Evolutionary conservation across 2,113 vertebrate genomes (phyloP).

Genomic region (Ctenomys sociabilis): DNA sequence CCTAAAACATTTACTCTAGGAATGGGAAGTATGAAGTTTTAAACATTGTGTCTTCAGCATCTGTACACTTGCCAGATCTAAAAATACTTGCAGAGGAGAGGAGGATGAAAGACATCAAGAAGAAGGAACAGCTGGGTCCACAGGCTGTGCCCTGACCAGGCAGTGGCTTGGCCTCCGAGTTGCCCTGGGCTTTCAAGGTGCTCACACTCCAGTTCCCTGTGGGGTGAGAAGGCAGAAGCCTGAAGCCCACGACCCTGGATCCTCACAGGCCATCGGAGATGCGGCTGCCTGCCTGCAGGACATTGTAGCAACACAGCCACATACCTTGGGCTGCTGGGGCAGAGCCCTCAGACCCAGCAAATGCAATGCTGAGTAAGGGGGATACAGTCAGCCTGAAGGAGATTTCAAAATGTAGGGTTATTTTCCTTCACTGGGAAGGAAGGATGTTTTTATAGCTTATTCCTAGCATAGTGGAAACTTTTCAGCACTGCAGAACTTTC

Average conservation of each 20-base stretch:
- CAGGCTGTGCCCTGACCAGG: slow-evolving; percentile 50
- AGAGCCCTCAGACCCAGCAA: neutral
- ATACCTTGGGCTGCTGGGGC: neutral
- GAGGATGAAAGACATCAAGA: slow-evolving; percentile 64
- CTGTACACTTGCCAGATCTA: slow-evolving; percentile 16
- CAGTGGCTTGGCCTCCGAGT: slow-evolving; percentile 49
- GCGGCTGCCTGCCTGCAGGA: neutral
- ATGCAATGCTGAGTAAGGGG: neutral
- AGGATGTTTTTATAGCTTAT: neutral
- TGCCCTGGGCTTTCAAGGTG: slow-evolving; percentile 74
- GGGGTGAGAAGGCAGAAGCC: slow-evolving; percentile 68
- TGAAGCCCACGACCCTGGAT: slow-evolving; percentile 57
- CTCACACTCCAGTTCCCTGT: slow-evolving; percentile 70
- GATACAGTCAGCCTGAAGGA: neutral
- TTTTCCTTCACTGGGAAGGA: neutral
- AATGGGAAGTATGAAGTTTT: neutral
- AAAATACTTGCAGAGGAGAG: slow-evolving; percentile 33
- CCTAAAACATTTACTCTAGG: slow-evolving; percentile 14
- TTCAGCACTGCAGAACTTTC: neutral
- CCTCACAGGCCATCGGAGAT: neutral
- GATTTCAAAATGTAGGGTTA: neutral
- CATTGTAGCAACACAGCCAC: neutral
- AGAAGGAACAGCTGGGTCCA: slow-evolving; percentile 74
- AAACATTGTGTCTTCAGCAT: neutral
- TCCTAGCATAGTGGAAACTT: slow-evolving; percentile 23